phyloP scores from a whole-genome alignment of 2,888 invertebrate species.

The Meganola albula region DNA sequence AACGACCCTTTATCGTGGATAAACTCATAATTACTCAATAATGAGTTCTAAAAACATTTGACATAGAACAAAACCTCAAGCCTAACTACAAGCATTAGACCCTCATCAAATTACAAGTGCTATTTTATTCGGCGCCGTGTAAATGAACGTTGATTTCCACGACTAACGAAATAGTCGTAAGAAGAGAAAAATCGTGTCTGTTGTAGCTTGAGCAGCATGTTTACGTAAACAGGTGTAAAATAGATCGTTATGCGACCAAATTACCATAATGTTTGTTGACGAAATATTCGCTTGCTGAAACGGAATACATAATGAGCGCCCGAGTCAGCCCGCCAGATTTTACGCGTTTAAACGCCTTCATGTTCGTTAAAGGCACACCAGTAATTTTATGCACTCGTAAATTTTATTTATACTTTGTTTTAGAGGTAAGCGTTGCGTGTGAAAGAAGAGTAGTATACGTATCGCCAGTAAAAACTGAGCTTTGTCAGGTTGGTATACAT shows the following conservation, averaged over 20 bases:
- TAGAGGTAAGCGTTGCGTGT: constrained; percentile 31
- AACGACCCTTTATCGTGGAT: constrained; percentile 17
- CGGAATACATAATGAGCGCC: constrained; percentile 65
- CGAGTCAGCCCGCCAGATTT: constrained; percentile 54
- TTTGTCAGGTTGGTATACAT: too few relatives aligned
- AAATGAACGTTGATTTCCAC: constrained; percentile 31
- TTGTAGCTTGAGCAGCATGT: constrained; percentile 57
- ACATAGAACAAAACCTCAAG: constrained; percentile 21
- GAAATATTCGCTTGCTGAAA: constrained; percentile 66
- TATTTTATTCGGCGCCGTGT: constrained; percentile 26
- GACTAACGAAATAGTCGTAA: constrained; percentile 36
- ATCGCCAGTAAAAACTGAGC: constrained; percentile 25
- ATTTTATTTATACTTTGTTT: constrained; percentile 51
- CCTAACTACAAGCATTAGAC: constrained; percentile 31
- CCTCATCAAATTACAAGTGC: constrained; percentile 28
- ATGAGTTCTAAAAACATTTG: constrained; percentile 29
- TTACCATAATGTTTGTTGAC: constrained; percentile 74
- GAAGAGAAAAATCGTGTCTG: constrained; percentile 51
- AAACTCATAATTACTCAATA: constrained; percentile 31
- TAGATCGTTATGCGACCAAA: constrained; percentile 63
- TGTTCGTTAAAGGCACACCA: constrained; percentile 53
- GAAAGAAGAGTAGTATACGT: constrained; percentile 25
- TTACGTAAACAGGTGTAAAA: constrained; percentile 74
- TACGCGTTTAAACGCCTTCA: constrained; percentile 52
- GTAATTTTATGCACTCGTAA: constrained; percentile 56